Evolutionary conservation across 2,888 invertebrate species (phyloP).

Genomic region (Thymelicus acteon): DNA sequence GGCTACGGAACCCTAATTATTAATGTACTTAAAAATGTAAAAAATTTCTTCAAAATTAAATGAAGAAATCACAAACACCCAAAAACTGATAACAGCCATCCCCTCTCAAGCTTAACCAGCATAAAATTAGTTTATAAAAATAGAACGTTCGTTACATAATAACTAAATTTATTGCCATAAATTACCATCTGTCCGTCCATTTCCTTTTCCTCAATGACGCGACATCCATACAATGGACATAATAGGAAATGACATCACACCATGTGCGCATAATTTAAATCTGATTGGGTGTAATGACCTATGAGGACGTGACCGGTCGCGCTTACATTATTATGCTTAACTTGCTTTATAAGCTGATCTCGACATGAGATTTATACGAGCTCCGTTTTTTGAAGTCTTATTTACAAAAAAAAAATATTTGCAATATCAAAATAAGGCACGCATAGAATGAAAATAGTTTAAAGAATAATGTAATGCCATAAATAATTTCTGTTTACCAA

Average conservation of each 20-base stretch:
- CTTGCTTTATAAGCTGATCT: not conserved
- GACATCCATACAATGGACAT: conserved; percentile 55
- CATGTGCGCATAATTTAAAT: conserved; percentile 50
- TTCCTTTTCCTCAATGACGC: conserved; percentile 58
- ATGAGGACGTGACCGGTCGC: conserved; percentile 33
- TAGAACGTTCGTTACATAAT: conserved; percentile 4
- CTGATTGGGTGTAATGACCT: conserved; percentile 55
- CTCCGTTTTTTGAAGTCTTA: no score
- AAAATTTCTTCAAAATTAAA: no score
- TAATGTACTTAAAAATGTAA: no score
- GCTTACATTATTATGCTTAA: not conserved
- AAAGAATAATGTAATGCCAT: no score
- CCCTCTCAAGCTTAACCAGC: no score
- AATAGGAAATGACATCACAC: conserved; percentile 56
- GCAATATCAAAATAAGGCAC: no score
- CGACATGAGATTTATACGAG: not conserved
- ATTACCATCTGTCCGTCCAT: conserved; percentile 52
- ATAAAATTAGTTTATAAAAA: not conserved
- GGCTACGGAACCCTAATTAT: no score
- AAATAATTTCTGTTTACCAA: no score
- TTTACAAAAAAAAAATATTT: no score
- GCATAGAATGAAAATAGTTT: no score
- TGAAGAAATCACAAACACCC: not conserved
- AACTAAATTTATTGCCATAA: conserved; percentile 32
- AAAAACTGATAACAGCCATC: not conserved